Evolutionary conservation across 2,888 invertebrate species (phyloP).

Genomic region (Leptopilina syphax): DNA sequence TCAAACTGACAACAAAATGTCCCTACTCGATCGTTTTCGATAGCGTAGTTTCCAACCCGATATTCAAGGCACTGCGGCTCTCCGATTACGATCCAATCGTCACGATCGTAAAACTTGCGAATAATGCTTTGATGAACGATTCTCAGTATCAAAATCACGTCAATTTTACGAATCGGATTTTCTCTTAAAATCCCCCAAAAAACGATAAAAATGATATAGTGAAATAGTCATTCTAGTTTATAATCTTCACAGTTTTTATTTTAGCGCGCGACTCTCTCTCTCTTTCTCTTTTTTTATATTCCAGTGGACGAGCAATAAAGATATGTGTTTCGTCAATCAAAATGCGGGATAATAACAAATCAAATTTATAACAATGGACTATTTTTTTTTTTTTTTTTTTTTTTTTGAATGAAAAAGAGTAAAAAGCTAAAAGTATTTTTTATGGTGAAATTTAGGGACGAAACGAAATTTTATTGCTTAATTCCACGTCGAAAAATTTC

Average conservation of each 20-base stretch:
- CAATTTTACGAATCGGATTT: constrained; percentile 30
- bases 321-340: too few species aligned
- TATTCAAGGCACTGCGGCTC: constrained; percentile 35
- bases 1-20: constrained; percentile 32
- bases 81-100: constrained; percentile 31
- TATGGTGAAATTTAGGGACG: too few species aligned
- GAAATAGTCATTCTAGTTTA: constrained; percentile 17
- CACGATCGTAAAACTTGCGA: constrained; percentile 36
- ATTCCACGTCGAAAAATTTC: too few species aligned
- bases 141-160: constrained; percentile 23
- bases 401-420: too few species aligned
- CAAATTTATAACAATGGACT: too few species aligned
- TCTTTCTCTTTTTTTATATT: too few species aligned
- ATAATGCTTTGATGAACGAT: constrained; percentile 27
- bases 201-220: constrained; percentile 20
- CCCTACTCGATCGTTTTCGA: constrained; percentile 21
- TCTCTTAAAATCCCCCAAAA: background rate
- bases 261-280: too few species aligned
- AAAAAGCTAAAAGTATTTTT: too few species aligned
- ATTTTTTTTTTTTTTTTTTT: too few species aligned
- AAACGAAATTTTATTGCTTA: too few species aligned
- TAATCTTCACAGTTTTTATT: background rate
- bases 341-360: too few species aligned
- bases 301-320: too few species aligned
- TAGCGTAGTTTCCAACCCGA: constrained; percentile 19